Evolutionary conservation across 2,888 invertebrate species (phyloP).

Genomic region (Chrysotoxum bicinctum): DNA sequence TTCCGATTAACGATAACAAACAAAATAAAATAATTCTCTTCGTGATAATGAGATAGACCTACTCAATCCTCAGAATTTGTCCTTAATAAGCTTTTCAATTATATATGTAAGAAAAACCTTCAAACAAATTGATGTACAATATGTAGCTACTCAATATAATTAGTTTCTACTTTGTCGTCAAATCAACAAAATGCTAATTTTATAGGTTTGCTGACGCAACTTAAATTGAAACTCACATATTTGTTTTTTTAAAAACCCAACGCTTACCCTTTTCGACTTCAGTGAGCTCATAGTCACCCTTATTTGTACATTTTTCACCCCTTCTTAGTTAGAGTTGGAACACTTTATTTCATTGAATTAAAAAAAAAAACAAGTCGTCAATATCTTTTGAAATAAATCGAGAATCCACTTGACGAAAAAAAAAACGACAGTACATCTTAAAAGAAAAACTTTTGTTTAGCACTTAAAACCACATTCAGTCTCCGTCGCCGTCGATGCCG

Average conservation of each 20-base stretch:
- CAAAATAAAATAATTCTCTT: no score
- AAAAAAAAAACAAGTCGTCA: constrained; percentile 15
- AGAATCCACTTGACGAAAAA: constrained; percentile 41
- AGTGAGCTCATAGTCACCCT: background rate
- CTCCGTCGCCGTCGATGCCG: background rate
- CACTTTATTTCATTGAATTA: background rate
- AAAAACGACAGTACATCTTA: constrained; percentile 19
- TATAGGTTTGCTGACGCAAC: background rate
- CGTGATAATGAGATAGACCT: no score
- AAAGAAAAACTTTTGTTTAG: constrained; percentile 36
- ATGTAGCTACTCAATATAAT: background rate
- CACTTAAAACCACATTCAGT: constrained; percentile 68
- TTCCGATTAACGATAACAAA: no score
- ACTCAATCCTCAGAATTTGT: no score
- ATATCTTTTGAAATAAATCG: constrained; percentile 57
- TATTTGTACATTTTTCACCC: background rate
- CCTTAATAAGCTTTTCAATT: no score
- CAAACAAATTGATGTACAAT: background rate
- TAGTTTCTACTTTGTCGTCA: background rate
- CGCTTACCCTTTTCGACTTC: background rate
- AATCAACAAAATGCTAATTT: constrained; percentile 19
- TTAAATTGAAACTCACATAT: constrained; percentile 7
- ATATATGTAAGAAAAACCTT: no score
- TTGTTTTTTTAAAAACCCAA: background rate
- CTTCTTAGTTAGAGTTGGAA: background rate